A percentile compares a stretch with the other conserved stretches of the same genome.
phyloP scores from a whole-genome alignment of 1,140 invertebrate species.

The Drosophila miranda region DNA sequence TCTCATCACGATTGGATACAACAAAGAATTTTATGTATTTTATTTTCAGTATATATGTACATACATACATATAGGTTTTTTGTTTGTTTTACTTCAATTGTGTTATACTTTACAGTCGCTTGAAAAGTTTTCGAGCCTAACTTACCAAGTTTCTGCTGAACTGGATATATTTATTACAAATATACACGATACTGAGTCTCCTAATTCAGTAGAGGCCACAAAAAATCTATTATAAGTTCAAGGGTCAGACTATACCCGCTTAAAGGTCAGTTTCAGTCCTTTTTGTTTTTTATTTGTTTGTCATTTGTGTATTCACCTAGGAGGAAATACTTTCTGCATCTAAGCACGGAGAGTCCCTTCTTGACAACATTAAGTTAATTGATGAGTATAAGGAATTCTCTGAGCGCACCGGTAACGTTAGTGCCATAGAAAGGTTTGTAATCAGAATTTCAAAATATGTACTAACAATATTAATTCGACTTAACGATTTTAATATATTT shows the following conservation, averaged over 20 bases:
- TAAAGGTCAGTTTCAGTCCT: slow-evolving; percentile 83
- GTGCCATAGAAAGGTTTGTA: slow-evolving; percentile 93
- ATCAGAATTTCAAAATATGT: not conserved
- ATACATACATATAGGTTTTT: not conserved
- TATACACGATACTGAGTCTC: slow-evolving; percentile 91
- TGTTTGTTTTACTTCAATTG: no score
- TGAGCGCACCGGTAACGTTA: slow-evolving; percentile 92
- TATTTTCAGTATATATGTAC: not conserved
- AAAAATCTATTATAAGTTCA: slow-evolving; percentile 87
- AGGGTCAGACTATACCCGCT: slow-evolving; percentile 86
- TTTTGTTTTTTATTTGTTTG: not conserved
- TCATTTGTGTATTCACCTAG: slow-evolving; percentile 58
- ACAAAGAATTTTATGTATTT: slow-evolving; percentile 92
- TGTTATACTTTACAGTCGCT: slow-evolving; percentile 87
- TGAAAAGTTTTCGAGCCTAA: slow-evolving; percentile 96
- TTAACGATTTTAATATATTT: slow-evolving; percentile 21
- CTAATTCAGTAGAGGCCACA: slow-evolving; percentile 91
- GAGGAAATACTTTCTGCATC: slow-evolving; percentile 92
- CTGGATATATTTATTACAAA: slow-evolving; percentile 93
- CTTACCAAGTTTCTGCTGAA: slow-evolving; percentile 92
- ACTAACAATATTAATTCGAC: not conserved
- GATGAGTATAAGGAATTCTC: slow-evolving; percentile 84
- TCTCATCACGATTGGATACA: slow-evolving; percentile 98
- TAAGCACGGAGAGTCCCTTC: slow-evolving; percentile 91
- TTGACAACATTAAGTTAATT: slow-evolving; percentile 87